These are phyloP conservation scores for Okamejei kenojei DNA, from an alignment of 2,797 vertebrate genomes.

Conservation along the genomic window DNA sequence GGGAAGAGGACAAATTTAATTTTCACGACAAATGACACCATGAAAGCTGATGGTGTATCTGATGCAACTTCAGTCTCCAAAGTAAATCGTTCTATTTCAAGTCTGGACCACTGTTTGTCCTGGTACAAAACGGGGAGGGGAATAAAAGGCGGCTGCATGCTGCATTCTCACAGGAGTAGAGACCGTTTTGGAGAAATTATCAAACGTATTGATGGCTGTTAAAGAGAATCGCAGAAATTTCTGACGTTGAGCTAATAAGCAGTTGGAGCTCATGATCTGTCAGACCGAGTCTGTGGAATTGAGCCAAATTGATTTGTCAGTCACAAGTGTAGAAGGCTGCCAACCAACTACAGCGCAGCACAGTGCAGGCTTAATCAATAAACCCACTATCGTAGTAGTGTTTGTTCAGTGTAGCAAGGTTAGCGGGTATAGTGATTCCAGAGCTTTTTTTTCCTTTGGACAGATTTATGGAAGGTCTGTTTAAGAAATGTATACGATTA, in stretches of 20 bases:
- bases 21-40: neutral
- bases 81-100: neutral
- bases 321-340: constrained; percentile 35
- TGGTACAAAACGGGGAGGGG: neutral
- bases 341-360: constrained; percentile 25
- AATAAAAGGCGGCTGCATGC: neutral
- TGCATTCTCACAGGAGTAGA: neutral
- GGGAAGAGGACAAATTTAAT: neutral
- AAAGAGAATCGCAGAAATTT: constrained; percentile 63
- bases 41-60: neutral
- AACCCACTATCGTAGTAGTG: constrained; percentile 4
- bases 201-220: constrained; percentile 62
- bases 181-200: constrained; percentile 60
- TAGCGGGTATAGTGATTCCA: neutral
- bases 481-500: constrained; percentile 1
- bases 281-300: constrained; percentile 53
- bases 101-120: neutral
- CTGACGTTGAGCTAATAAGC: constrained; percentile 67
- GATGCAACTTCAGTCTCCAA: neutral
- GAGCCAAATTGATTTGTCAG: constrained; percentile 56
- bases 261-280: constrained; percentile 56
- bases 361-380: constrained; percentile 20
- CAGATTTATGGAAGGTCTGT: constrained; percentile 24
- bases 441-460: neutral
- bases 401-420: constrained; percentile 20